These are phyloP conservation scores for Thalassoma bifasciatum DNA, from an alignment of 2,113 vertebrate genomes.

Conservation along the genomic window DNA sequence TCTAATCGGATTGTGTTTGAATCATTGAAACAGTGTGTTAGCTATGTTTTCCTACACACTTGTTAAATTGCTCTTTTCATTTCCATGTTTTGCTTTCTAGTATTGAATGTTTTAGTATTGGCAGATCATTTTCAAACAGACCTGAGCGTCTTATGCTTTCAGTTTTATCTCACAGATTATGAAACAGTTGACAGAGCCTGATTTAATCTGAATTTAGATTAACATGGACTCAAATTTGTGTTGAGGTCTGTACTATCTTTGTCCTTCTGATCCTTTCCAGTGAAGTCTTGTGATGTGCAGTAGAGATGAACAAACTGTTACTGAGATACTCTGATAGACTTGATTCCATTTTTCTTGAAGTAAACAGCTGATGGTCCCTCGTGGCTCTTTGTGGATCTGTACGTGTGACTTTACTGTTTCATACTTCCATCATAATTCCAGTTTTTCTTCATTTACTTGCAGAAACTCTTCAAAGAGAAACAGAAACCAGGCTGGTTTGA, in stretches of 20 bases:
- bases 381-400: conserved; percentile 38
- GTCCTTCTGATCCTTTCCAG: conserved; percentile 4
- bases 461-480: neutral
- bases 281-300: conserved; percentile 55
- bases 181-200: neutral
- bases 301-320: conserved; percentile 13
- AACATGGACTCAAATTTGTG: neutral
- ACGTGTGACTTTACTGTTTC: conserved; percentile 13
- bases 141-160: neutral
- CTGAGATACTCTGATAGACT: conserved; percentile 17
- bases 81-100: too few relatives aligned
- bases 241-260: neutral
- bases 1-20: too few relatives aligned
- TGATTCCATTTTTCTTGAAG: conserved; percentile 14
- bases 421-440: too few relatives aligned
- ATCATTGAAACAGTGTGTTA: too few relatives aligned
- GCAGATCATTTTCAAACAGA: neutral
- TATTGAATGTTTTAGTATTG: neutral
- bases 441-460: too few relatives aligned
- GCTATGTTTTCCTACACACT: too few relatives aligned
- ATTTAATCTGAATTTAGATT: neutral
- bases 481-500: conserved; percentile 43
- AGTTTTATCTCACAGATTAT: neutral
- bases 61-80: too few relatives aligned
- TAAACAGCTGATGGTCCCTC: conserved; percentile 15